Evolutionary conservation across 2,797 vertebrate species (phyloP).

Genomic region (Adrianichthys oophorus): DNA sequence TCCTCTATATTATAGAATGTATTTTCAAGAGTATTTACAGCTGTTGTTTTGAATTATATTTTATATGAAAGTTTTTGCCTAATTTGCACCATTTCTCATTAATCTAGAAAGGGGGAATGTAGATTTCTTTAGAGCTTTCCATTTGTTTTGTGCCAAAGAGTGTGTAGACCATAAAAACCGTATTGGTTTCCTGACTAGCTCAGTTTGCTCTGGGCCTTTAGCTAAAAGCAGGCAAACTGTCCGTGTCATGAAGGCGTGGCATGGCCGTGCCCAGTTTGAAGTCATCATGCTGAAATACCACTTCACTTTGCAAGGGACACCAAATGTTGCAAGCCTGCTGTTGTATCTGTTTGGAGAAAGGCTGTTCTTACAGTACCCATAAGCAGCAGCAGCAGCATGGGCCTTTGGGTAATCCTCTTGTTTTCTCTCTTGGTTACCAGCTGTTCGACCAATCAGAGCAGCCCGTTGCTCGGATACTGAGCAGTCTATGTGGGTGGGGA

Average conservation of each 20-base stretch:
- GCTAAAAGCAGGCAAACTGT: constrained; percentile 21
- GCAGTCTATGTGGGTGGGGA: constrained; percentile 34
- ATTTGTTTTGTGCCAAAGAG: constrained; percentile 19
- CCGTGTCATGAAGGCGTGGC: constrained; percentile 16
- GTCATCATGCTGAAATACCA: constrained; percentile 58
- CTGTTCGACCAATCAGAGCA: constrained; percentile 66
- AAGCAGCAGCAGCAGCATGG: constrained; percentile 44
- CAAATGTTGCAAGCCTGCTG: constrained; percentile 37
- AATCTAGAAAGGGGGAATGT: constrained; percentile 6
- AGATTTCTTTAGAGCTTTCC: constrained; percentile 30
- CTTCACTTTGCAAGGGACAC: constrained; percentile 33
- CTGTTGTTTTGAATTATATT: background rate
- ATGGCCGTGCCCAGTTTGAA: constrained; percentile 45
- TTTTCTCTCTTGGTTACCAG: constrained; percentile 68
- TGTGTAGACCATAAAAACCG: constrained; percentile 14
- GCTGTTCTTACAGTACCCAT: constrained; percentile 23
- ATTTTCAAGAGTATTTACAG: too few relatives aligned
- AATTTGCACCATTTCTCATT: constrained; percentile 5
- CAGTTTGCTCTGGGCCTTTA: constrained; percentile 27
- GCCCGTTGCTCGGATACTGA: constrained; percentile 28
- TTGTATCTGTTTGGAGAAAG: constrained; percentile 42
- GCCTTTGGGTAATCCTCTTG: constrained; percentile 63
- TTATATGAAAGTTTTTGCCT: background rate
- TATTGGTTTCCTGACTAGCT: constrained; percentile 31
- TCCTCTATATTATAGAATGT: too few relatives aligned